Base-by-base conservation (phyloP, 2,113 vertebrate genomes). In the Hipposideros armiger region DNA sequence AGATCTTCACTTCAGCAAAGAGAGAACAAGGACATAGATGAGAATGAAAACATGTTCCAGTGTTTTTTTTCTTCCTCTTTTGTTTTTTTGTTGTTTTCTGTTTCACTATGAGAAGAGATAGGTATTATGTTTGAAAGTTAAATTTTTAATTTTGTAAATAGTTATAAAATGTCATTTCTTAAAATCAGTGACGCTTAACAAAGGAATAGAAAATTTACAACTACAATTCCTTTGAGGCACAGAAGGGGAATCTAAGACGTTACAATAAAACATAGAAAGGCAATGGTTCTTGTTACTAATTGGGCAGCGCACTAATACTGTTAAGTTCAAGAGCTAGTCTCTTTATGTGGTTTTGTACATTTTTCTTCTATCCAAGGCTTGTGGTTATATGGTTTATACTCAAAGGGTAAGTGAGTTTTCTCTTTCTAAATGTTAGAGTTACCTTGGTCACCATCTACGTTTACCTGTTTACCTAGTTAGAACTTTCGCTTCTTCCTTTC, bases 1-100 rank as follows among this genome's bases (percentile, higher is more conserved):
- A 81, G 52, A 13, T 76, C 67, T 92, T 92, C 74, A 36, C 15
- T 66, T 85, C 16, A 77, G 47, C 84, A 94, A 76, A 91, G 50
- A 89, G 56, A 85, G n/a, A 72, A 77, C 26, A 88, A 87, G 62
- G 73, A 77, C 77, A 67, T 22, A 86, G 20, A 20, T 24, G 40
- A 72, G 36, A 15, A 69, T 80, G 42, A 73, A 92, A 92, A 58
- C 32, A 30, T 3, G 4, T 28, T 56, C 26, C 32, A 22, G 14
- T 3, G 69, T 85, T 78, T 50, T 50, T 47, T 50, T 50, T 50
- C 47, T 11, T 50, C 47, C 8, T 1, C n/a, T 7, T 50, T 92
- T 45, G 15, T 40, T 92, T 17, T 13, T 69, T 6, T 40, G 7
- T 47, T 47, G 47, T 50, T 90, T 82, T 52, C 54, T 62, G 14